Base-by-base conservation (phyloP, 2,888 invertebrate genomes). In the Archips crataeganus region DNA sequence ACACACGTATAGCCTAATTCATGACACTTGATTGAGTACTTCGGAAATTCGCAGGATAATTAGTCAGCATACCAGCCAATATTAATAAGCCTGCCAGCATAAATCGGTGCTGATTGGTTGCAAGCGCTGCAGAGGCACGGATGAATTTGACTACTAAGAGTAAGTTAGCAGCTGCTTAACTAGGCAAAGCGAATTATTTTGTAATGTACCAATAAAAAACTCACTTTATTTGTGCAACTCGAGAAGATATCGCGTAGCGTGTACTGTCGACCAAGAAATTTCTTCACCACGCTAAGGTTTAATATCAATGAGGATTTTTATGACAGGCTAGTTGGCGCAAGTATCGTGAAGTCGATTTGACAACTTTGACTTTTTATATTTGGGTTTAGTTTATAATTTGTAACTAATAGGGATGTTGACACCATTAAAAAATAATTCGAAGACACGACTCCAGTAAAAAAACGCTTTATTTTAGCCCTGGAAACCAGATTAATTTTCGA, bases 141-240 rank as follows among this genome's bases (percentile, higher is more conserved):
- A 94, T 94, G 94, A 94, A 94, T 94, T 89, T 94, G 90, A 94
- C 93, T 87, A 94, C 94, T 80, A 94, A 89, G 80, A 92, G 94
- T 94, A 82, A 92, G 93, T 87, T 72, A 72, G 70, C 65, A 62
- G 34, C 69, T n/a, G 42, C 36, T 75, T 63, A 71, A 59, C 51
- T 71, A 15, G 51, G 36, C 63, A 8, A 6, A 69, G 68, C 73
- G 73, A 69, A 73, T 57, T 59, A 36, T n/a, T 13, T 39, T 60
- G 6, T 36, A n/a, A 32, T 32, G 32, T 10, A 57, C 5, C 32
- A 1, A 11, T 32, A 6, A 32, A 57, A 32, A n/a, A 9, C 23
- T 3, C 9, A 3, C 23, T 6, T 32, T 32, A 45, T 11, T 57
- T 23, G 23, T 23, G 11, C 32, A 57, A 57, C 10, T 23, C 23